Conservation (phyloP, 2,888 invertebrate species). For the Scaptomyza flava region DNA sequence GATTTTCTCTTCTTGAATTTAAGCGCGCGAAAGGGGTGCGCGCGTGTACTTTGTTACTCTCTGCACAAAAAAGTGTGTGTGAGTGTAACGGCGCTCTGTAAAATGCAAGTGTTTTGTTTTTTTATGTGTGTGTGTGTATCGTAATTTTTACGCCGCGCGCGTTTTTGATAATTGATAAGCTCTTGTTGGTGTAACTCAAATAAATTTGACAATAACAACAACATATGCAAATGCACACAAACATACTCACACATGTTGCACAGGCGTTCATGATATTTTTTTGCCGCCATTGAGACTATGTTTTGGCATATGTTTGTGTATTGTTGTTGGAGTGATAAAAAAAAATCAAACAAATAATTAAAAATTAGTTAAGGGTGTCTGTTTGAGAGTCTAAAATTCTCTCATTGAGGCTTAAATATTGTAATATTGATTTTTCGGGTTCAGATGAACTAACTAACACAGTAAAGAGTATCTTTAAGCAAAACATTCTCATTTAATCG, state of each 20-base stretch:
- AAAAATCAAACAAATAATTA: not conserved
- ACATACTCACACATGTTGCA: conserved; percentile 70
- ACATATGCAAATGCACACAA: conserved; percentile 9
- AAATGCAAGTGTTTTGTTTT: conserved; percentile 1
- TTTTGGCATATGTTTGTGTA: conserved; percentile 1
- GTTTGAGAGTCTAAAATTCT: not conserved
- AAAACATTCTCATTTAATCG: not conserved
- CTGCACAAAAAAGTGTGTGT: conserved; percentile 38
- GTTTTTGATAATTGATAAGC: conserved; percentile 72
- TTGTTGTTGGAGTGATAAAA: conserved; percentile 2
- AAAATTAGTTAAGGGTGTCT: not conserved
- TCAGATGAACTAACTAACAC: not conserved
- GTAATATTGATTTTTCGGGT: not conserved
- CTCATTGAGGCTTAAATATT: not conserved
- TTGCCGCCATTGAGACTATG: conserved; percentile 54
- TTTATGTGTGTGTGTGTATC: conserved; percentile 45
- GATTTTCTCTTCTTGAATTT: conserved; percentile 76
- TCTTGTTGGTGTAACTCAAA: conserved; percentile 53
- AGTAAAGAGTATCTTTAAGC: not conserved
- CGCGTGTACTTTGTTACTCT: conserved; percentile 77
- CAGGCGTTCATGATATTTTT: conserved; percentile 51
- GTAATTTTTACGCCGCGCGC: conserved; percentile 61
- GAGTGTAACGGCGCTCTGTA: conserved; percentile 14
- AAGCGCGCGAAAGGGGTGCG: conserved; percentile 79
- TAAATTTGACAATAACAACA: conserved; percentile 49